Evolutionary conservation across 2,113 vertebrate species (phyloP).

Genomic region (Labeo catla): DNA sequence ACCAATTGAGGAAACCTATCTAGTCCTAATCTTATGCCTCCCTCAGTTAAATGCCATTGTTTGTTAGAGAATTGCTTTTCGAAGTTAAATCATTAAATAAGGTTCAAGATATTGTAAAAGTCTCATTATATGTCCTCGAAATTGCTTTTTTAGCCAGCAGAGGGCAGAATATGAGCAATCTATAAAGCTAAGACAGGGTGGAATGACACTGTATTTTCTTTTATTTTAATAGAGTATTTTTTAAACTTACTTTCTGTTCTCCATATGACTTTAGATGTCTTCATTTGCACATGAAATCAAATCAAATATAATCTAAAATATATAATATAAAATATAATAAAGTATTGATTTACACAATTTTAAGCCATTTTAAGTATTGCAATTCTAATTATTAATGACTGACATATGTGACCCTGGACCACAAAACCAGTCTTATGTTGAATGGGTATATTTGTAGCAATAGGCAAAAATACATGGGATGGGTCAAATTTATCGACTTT

Average conservation of each 20-base stretch:
- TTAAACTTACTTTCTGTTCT: background rate
- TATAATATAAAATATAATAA: background rate
- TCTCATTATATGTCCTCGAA: background rate
- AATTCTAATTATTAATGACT: background rate
- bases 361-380: background rate
- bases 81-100: background rate
- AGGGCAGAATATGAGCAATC: background rate
- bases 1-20: background rate
- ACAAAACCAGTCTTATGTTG: no score
- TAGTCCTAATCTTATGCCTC: background rate
- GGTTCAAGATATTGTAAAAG: background rate
- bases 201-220: background rate
- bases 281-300: background rate
- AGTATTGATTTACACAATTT: background rate
- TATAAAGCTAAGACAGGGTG: background rate
- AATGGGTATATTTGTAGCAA: no score
- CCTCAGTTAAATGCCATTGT: background rate
- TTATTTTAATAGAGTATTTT: background rate
- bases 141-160: background rate
- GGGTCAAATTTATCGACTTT: no score
- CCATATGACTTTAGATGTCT: background rate
- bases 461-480: no score
- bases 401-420: background rate
- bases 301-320: background rate
- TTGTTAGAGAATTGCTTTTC: background rate